These are phyloP conservation scores for Euphonia xanthogaster DNA, from an alignment of 2,797 vertebrate genomes.

Conservation along the genomic window DNA sequence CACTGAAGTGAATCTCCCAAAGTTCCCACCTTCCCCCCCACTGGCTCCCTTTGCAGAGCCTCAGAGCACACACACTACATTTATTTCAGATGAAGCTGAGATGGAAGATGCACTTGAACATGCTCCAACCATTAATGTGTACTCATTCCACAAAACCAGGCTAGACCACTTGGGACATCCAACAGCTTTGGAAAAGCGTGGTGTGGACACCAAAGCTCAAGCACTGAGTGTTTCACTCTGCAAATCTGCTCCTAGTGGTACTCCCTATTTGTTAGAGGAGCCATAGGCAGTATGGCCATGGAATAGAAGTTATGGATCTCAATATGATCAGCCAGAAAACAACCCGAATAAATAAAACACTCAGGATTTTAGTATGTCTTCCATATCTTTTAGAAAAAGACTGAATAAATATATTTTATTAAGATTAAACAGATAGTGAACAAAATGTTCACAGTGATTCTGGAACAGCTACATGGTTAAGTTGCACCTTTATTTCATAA, in stretches of 20 bases:
- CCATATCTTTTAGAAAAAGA: background rate
- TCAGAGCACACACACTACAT: background rate
- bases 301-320: background rate
- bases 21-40: background rate
- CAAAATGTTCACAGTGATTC: background rate
- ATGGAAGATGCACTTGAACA: background rate
- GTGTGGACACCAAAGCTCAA: accelerated
- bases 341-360: background rate
- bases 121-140: background rate
- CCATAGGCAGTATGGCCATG: background rate
- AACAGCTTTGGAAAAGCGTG: background rate
- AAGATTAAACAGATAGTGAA: background rate
- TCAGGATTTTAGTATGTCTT: background rate
- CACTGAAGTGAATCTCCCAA: background rate
- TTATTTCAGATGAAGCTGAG: background rate
- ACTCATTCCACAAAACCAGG: background rate
- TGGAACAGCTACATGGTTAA: background rate
- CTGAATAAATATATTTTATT: background rate
- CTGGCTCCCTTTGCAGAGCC: background rate
- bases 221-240: background rate
- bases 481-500: background rate
- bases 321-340: background rate
- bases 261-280: background rate
- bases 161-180: background rate
- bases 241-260: background rate